phyloP scores from a whole-genome alignment of 2,797 vertebrate species.

The Rhinichthys osculus region DNA sequence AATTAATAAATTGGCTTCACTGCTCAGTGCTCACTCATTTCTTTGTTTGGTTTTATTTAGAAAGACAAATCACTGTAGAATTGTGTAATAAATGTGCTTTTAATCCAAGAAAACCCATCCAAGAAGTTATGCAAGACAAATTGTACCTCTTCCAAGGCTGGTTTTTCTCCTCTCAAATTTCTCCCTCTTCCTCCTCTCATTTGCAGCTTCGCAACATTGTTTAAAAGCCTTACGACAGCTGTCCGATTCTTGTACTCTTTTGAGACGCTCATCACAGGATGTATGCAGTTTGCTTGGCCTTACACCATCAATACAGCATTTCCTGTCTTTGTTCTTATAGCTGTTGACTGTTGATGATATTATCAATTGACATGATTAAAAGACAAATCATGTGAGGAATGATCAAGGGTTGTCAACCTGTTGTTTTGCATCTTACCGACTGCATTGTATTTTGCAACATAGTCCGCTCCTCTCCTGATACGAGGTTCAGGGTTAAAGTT shows the following conservation, averaged over 20 bases:
- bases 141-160: slow-evolving; percentile 72
- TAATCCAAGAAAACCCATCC: neutral
- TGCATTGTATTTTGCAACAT: slow-evolving; percentile 31
- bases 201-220: slow-evolving; percentile 69
- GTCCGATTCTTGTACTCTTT: neutral
- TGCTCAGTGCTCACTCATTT: neutral
- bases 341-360: slow-evolving; percentile 61
- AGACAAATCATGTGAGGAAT: neutral
- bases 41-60: neutral
- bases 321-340: slow-evolving; percentile 57
- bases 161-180: neutral
- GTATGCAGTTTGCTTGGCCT: slow-evolving; percentile 59
- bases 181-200: slow-evolving; percentile 57
- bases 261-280: slow-evolving; percentile 65
- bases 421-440: slow-evolving; percentile 62
- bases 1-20: neutral
- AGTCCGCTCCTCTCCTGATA: slow-evolving; percentile 63
- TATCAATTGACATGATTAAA: neutral
- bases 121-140: slow-evolving; percentile 3
- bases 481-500: slow-evolving; percentile 14
- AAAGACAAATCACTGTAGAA: neutral
- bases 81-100: neutral
- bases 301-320: slow-evolving; percentile 74
- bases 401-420: neutral
- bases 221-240: slow-evolving; percentile 64